Conservation (phyloP, 1,140 invertebrate genomes). For the Leptinotarsa lineolata region DNA sequence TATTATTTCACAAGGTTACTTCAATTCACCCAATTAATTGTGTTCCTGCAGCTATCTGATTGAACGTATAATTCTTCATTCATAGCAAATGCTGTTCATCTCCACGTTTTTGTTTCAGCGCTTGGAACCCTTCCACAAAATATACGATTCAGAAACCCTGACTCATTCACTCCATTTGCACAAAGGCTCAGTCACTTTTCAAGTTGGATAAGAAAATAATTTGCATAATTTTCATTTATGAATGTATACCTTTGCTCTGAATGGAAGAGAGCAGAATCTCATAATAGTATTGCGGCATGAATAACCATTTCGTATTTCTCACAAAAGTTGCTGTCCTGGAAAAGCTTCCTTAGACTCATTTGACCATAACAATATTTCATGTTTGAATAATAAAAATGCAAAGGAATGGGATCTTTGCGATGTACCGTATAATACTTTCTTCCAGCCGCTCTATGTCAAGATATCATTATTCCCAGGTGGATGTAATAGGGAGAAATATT, state of each 20-base stretch:
- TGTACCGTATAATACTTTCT: not conserved
- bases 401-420: not conserved
- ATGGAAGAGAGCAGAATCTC: not conserved
- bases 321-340: not conserved
- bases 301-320: conserved; percentile 3
- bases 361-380: conserved; percentile 2
- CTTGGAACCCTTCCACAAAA: too few relatives aligned
- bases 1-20: too few relatives aligned
- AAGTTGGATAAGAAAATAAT: not conserved
- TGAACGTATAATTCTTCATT: too few relatives aligned
- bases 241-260: not conserved
- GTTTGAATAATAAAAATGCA: conserved; percentile 4
- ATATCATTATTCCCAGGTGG: too few relatives aligned
- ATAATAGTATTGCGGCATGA: conserved; percentile 3
- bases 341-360: not conserved
- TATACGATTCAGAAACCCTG: not conserved
- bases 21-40: too few relatives aligned
- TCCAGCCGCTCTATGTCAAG: not conserved
- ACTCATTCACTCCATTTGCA: not conserved
- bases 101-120: too few relatives aligned
- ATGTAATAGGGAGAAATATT: too few relatives aligned
- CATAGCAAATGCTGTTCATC: too few relatives aligned
- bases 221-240: conserved; percentile 6
- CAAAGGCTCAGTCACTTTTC: conserved; percentile 5
- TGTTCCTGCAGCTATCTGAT: too few relatives aligned